phyloP scores from a whole-genome alignment of 1,140 invertebrate genomes.

The Drosophila orosa region DNA sequence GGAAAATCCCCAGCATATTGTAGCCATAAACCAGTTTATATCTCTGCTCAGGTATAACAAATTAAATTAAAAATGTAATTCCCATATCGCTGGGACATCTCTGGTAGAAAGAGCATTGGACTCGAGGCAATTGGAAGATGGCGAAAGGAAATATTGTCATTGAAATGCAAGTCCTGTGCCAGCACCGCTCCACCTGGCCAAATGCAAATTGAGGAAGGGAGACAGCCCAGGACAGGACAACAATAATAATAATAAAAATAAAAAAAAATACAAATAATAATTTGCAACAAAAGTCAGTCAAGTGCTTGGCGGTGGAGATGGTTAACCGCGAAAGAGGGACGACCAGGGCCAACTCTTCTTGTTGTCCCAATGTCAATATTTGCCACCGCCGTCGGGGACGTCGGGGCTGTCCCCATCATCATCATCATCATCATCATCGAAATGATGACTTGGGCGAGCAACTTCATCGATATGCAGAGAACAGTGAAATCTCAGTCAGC shows the following conservation, averaged over 20 bases:
- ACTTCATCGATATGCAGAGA: constrained; percentile 66
- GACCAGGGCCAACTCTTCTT: constrained; percentile 13
- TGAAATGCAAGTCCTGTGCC: constrained; percentile 76
- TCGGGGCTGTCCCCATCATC: constrained; percentile 42
- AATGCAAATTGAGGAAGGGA: constrained; percentile 57
- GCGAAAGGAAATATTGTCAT: constrained; percentile 71
- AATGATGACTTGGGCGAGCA: constrained; percentile 45
- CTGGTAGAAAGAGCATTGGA: constrained; percentile 51
- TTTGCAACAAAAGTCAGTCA: constrained; percentile 81
- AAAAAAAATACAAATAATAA: constrained; percentile 60
- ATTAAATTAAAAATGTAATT: constrained; percentile 41
- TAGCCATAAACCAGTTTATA: constrained; percentile 19
- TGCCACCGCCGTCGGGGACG: constrained; percentile 49
- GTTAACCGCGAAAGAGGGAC: constrained; percentile 41
- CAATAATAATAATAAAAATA: constrained; percentile 56
- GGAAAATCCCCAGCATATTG: constrained; percentile 2
- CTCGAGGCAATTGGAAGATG: constrained; percentile 47
- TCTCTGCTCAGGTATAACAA: constrained; percentile 1
- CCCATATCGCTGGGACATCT: constrained; percentile 31
- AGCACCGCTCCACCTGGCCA: constrained; percentile 21
- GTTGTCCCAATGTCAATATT: constrained; percentile 71
- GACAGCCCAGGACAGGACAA: constrained; percentile 4
- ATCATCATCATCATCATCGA: constrained; percentile 32
- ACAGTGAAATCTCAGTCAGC: constrained; percentile 48
- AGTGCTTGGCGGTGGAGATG: constrained; percentile 53